These are phyloP conservation scores for Bufo bufo DNA, from an alignment of 2,113 vertebrate species.

Conservation along the genomic window DNA sequence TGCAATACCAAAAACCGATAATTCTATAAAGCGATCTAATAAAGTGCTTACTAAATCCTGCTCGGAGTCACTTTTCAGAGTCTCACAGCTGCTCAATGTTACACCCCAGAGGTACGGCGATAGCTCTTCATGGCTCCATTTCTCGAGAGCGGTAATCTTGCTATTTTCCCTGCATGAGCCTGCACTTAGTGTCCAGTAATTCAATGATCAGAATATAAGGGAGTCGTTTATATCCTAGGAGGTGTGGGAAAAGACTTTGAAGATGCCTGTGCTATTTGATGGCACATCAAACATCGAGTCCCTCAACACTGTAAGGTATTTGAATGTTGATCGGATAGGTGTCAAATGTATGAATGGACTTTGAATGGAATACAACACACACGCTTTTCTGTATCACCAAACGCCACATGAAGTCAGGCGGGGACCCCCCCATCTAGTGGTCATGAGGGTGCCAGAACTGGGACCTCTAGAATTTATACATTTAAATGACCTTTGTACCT, in stretches of 20 bases:
- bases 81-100: not conserved
- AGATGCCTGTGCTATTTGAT: not conserved
- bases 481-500: no score
- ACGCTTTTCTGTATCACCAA: no score
- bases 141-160: not conserved
- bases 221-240: not conserved
- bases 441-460: no score
- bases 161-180: conserved; percentile 12
- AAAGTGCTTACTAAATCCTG: not conserved
- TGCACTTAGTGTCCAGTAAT: not conserved
- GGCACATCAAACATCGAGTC: no score
- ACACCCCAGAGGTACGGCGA: not conserved
- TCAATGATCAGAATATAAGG: not conserved
- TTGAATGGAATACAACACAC: no score
- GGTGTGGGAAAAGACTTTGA: not conserved
- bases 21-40: not conserved
- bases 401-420: no score
- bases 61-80: no score
- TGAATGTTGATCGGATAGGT: no score
- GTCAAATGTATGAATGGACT: no score
- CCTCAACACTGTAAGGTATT: no score
- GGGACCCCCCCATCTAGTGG: no score
- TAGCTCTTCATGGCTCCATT: not conserved
- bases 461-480: no score
- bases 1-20: not conserved